phyloP scores from a whole-genome alignment of 2,888 invertebrate species.

The Opisthograptis luteolata region DNA sequence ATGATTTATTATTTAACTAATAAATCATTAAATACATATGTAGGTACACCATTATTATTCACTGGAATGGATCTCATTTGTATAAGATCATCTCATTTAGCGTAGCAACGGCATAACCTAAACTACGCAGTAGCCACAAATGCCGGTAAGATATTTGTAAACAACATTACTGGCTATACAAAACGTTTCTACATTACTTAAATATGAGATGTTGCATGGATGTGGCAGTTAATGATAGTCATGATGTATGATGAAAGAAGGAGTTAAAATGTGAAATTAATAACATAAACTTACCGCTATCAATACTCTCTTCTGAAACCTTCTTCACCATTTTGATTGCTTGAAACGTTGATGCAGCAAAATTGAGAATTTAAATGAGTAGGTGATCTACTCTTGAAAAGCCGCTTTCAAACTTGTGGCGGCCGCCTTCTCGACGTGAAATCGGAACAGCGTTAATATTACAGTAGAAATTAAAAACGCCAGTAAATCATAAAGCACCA shows the following conservation, averaged over 20 bases:
- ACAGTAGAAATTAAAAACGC: conserved; percentile 68
- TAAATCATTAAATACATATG: too few species aligned
- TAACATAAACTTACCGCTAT: conserved; percentile 74
- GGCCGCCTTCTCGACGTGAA: conserved; percentile 82
- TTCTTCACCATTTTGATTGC: conserved; percentile 82
- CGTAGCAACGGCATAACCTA: conserved; percentile 33
- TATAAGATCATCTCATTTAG: conserved; percentile 3
- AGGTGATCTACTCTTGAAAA: conserved; percentile 80
- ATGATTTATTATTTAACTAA: conserved; percentile 20
- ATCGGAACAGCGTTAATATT: conserved; percentile 75
- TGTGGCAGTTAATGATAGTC: background rate
- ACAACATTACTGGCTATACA: conserved; percentile 30
- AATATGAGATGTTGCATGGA: background rate
- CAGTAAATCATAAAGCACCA: conserved; percentile 74
- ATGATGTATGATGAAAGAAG: conserved; percentile 30
- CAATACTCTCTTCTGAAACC: conserved; percentile 84
- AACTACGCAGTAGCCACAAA: conserved; percentile 51
- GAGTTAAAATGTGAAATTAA: conserved; percentile 24
- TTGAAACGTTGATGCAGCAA: conserved; percentile 73
- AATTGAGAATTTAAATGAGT: conserved; percentile 73
- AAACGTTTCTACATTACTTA: background rate
- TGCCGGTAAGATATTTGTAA: conserved; percentile 45
- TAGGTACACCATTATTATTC: conserved; percentile 2
- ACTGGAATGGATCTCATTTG: conserved; percentile 5
- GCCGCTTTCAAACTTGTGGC: conserved; percentile 83